Base-by-base conservation (phyloP, 1,140 invertebrate species). In the Microplitis demolitor region DNA sequence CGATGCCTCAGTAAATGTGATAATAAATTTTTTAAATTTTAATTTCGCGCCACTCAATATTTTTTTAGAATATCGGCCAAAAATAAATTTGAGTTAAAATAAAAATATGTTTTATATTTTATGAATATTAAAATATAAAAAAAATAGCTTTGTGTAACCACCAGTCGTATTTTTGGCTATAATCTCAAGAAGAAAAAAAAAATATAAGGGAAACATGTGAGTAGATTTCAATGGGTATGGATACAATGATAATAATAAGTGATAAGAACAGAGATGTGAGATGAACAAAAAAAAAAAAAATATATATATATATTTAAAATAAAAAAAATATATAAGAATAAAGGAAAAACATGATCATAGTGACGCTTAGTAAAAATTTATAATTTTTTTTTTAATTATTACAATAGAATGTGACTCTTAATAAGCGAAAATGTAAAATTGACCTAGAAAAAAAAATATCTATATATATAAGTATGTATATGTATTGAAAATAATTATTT, bases 131-230 rank as follows among this genome's bases (percentile, higher is more conserved):
- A 34, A 39, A 11, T 64, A 33, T 31, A 61, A 74, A 72, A 73
- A 83, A 83, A 83, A 83, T 78, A 82, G 81, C 77, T 84, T 11
- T 54, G 53, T 86, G 85, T 87, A 86, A 86, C 85, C 84, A 84
- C 84, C 83, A 87, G 81, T 86, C 83, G 84, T 87, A 87, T 87
- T 86, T 85, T 81, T 77, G 77, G 77, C 73, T 83, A 83, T 84
- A 86, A 86, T 87, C 85, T 87, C 84, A 82, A 85, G 82, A 78
- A 4, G 76, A 79, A 76, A 76, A 72, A 75, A 24, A 76, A 72
- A 77, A 76, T 24, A 77, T 66, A 71, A 71, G 66, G 51, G 64
- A 13, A 58, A 66, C 51, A 66, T 62, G 37, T 58, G 34, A 58
- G 16, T 53, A 45, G 11, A 66, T 56, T 13, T 69, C 5, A 33